Base-by-base conservation (phyloP, 2,797 vertebrate genomes). In the Xyrichtys novacula region DNA sequence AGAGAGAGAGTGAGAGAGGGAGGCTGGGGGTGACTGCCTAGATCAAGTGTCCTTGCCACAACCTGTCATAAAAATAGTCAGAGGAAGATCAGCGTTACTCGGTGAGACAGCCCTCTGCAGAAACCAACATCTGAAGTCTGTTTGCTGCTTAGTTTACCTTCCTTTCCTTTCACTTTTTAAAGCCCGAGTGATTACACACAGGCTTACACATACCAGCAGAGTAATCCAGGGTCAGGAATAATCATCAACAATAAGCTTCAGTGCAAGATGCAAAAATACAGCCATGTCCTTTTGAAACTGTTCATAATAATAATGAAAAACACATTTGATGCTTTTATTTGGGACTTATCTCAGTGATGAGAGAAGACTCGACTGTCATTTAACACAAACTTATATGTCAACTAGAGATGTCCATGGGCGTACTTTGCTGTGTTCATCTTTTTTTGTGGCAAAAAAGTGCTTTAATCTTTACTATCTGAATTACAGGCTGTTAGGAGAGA, bases 21-120 rank as follows among this genome's bases (percentile, higher is more conserved):
- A 75, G 52, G 66, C 54, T 36, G 58, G 72, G 75, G 67, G 68
- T 50, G 60, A 65, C 60, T 38, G 69, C 59, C 0, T 10, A 82
- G 86, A 90, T 92, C 91, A 84, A 83, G 84, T 92, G 85, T 84
- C 87, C 80, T 76, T 75, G 78, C 71, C 60, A 80, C 83, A 81
- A 84, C 79, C 39, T 61, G 74, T 56, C 76, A 80, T 88, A 92
- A 85, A 92, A 92, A 92, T 92, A 92, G 90, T 90, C 86, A 53
- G 66, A 70, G 54, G 67, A 83, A 65, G 80, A 86, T 73, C 78
- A 74, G 65, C 43, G 70, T 74, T 56, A 42, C 66, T 55, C 26
- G 25, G 58, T 9, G 40, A 59, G 17, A 43, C 28, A 15, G 11
- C 74, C 56, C 60, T 17, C 38, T 31, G 49, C 74, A 64, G 44